Evolutionary conservation across 1,140 invertebrate genomes (phyloP).

Genomic region (Penaeus indicus): DNA sequence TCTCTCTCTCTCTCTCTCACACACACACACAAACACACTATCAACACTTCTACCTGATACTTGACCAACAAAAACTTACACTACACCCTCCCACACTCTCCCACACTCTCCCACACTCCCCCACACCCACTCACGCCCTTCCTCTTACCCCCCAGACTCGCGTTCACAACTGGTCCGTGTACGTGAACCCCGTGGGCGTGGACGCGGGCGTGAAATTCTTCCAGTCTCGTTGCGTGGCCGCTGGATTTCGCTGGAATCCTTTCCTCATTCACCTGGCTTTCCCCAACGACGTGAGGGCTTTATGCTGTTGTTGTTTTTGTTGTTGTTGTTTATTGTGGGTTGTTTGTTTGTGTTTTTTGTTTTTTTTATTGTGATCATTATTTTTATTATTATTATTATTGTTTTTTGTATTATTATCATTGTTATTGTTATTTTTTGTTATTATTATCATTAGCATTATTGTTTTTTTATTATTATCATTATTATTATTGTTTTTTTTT

Average conservation of each 20-base stretch:
- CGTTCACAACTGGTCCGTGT: constrained; percentile 93
- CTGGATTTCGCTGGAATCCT: constrained; percentile 94
- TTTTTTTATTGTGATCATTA: neutral
- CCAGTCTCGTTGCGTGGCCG: constrained; percentile 86
- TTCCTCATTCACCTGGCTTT: constrained; percentile 91
- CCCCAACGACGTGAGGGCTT: constrained; percentile 82
- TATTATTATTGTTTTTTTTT: neutral
- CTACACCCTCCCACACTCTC: neutral
- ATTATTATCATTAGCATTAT: too few relatives aligned
- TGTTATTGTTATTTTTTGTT: too few relatives aligned
- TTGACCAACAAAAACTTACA: too few relatives aligned
- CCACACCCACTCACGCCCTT: constrained; percentile 40
- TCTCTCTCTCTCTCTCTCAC: too few relatives aligned
- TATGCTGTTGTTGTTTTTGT: neutral
- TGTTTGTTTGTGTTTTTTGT: neutral
- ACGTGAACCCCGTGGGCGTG: constrained; percentile 92
- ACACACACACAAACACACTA: too few relatives aligned
- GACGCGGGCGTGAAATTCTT: constrained; percentile 87
- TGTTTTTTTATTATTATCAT: constrained; percentile 44
- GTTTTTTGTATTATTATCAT: too few relatives aligned
- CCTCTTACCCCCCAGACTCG: constrained; percentile 72
- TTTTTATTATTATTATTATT: neutral
- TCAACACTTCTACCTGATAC: too few relatives aligned
- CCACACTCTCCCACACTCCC: too few relatives aligned
- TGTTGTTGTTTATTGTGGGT: neutral